Evolutionary conservation across 2,888 invertebrate species (phyloP), one percentile per base, ranked within the genome.

Genomic region (Acronicta alni): DNA sequence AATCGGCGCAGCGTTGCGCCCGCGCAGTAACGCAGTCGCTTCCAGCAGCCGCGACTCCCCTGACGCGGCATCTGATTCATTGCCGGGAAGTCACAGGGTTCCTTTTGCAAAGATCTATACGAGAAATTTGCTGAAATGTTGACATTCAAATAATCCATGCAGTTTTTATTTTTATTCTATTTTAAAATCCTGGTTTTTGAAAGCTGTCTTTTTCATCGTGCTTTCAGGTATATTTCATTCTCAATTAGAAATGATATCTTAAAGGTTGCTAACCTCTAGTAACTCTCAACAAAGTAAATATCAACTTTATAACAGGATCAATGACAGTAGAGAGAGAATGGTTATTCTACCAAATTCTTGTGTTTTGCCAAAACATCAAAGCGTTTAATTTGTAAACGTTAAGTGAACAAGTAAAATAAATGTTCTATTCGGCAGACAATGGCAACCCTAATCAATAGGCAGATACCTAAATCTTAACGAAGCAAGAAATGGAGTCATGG

Each of bases 41-140:
- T 48, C 46, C 60, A 67, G 20, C 45, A 46, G 42, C 30, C 66
- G 71, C 32, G 54, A 70, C 63, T 64, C 57, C 52, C 42, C 56
- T 35, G 72, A 61, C 64, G 64, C 56, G 54, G 46, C 49, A 64
- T 53, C 69, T 91, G 89, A 92, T 87, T 92, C 89, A 91, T 83
- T 75, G 86, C 79, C 82, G 85, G 87, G 85, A 87, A 87, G 86
- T 83, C 38, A 46, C 51, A 67, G 54, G 79, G 83, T 81, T 87
- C 87, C 68, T 72, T 20, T 55, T 67, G 43, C 51, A 77, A 80
- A 78, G 75, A 75, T 76, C 77, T 83, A 79, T 37, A 39, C 30
- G n/a, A 20, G 82, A 81, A 82, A 79, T 75, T 72, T 63, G 26
- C 48, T 20, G 47, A 44, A 52, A 41, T 9, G 49, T 44, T 72